Evolutionary conservation across 2,888 invertebrate species (phyloP), one percentile per base, ranked within the genome.

Genomic region (Diogma glabrata): DNA sequence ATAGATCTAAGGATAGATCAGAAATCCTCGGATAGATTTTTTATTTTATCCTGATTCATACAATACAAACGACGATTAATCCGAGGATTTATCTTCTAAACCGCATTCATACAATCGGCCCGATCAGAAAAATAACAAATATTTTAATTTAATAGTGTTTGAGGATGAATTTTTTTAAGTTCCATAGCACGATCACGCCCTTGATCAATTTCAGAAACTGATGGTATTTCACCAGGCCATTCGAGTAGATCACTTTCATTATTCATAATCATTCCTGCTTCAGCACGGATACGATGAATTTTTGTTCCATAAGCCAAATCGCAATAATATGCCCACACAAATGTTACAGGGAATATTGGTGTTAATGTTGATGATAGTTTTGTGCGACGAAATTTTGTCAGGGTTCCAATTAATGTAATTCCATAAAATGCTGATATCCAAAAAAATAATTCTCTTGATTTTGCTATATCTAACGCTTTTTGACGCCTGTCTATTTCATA

Each of bases 221-320:
- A 79, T n/a, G 87, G 87, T 2, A 86, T 67, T 4, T 85, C 85
- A 53, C 81, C 78, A 1, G 87, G 87, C 67, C 82, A 72, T 55
- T 80, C 78, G n/a, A 87, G 66, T 48, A 81, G 67, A 45, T 82
- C 80, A 9, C 73, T 69, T 63, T 87, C 87, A 58, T 82, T 82
- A 50, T 82, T 79, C 76, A 87, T 77, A 53, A 87, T 84, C 67
- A 84, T 82, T 63, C 87, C 84, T 19, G 87, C 87, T 72, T 87
- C 87, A 70, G 78, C 86, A 69, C 47, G 3, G 58, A 87, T 84
- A 55, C 88, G 75, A 62, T 82, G 78, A 43, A 84, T 60, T 71
- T 88, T 88, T 57, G 79, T 83, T 49, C 87, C 86, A 64, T 87
- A 87, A 0, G 83, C 84, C 61, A 84, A 71, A 65, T 88, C 88